Evolutionary conservation across 2,113 vertebrate species (phyloP).

Genomic region (Hydropotes inermis): DNA sequence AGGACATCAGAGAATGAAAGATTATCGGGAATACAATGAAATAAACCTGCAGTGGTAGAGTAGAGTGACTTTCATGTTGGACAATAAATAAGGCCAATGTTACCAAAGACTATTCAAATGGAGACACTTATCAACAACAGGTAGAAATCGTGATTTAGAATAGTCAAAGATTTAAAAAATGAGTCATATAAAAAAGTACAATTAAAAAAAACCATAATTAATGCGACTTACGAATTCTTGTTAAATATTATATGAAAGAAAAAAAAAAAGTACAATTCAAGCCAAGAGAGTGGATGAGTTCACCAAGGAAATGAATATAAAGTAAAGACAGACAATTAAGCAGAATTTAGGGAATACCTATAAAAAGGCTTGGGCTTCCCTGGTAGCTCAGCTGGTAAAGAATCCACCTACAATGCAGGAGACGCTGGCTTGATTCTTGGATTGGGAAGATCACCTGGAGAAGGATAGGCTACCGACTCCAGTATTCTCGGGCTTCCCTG

Average conservation of each 20-base stretch:
- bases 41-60: not conserved
- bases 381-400: not conserved
- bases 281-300: not conserved
- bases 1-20: not conserved
- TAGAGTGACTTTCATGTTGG: not conserved
- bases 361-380: not conserved
- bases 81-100: not conserved
- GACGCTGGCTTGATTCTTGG: not conserved
- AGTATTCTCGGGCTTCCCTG: not conserved
- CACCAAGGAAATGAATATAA: not conserved
- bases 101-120: not conserved
- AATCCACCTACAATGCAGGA: not conserved
- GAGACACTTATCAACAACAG: not conserved
- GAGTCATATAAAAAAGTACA: not conserved
- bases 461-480: not conserved
- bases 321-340: not conserved
- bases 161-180: not conserved
- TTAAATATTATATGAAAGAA: no score
- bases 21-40: not conserved
- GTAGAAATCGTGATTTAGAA: not conserved
- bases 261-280: not conserved
- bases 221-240: no score
- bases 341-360: not conserved
- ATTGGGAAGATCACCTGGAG: not conserved
- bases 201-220: no score